Evolutionary conservation across 1,140 invertebrate genomes (phyloP), one percentile per base, ranked within the genome.

Genomic region (Aricia agestis): DNA sequence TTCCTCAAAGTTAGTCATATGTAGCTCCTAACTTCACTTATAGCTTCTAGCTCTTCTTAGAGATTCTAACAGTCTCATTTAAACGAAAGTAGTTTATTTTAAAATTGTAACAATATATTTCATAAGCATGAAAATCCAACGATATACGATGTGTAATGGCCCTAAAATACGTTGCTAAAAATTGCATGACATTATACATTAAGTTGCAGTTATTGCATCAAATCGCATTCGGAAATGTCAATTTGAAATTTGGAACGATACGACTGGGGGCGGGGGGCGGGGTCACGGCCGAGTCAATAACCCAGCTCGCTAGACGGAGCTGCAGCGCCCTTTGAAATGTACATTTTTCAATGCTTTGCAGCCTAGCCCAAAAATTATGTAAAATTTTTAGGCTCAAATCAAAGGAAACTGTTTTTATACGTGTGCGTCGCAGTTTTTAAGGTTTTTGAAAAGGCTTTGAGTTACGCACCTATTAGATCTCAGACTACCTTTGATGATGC

Each of bases 221-320:
- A 36, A 36, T 36, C 36, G 6, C 36, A 1, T 4, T 36, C 45
- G 13, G 11, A 15, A 52, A 52, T 52, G 45, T 52, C 45, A 52
- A 52, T 13, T 52, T 52, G 11, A 15, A 52, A 52, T 52, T 52
- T 52, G 45, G 45, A 52, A 52, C 45, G 45, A 52, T 52, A 74
- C 68, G 67, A 66, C 18, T 25, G 58, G 36, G 17, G 66, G 72
- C 61, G 72, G 69, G 61, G 74, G 79, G 82, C 82, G 81, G 82
- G 83, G 78, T 90, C 84, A 87, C 81, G 86, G 84, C 68, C 78
- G 81, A 85, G 82, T 87, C 82, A 86, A 83, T 86, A 80, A 78
- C 86, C 69, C 75, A 66, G 75, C 72, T 69, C 61, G 66, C 73
- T 68, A 73, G 67, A 72, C 72, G 59, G 32, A 75, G 68, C 74